Percentiles rank a stretch among this genome's conserved stretches.
phyloP scores from a whole-genome alignment of 2,797 vertebrate genomes.

The Geotrypetes seraphini region DNA sequence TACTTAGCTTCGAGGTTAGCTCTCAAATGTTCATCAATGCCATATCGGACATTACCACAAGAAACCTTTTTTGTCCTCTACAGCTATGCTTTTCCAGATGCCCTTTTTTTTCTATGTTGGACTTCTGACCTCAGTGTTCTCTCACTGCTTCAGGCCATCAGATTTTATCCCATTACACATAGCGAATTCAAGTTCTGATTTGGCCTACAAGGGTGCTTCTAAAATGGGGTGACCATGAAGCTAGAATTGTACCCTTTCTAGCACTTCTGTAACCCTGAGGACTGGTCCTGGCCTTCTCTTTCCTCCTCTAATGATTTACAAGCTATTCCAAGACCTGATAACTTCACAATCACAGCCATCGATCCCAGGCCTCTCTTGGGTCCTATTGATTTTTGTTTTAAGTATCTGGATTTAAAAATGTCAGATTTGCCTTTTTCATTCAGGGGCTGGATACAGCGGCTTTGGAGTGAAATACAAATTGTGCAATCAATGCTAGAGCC shows the following conservation, averaged over 20 bases:
- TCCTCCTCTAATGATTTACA: slow-evolving; percentile 16
- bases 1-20: too few species aligned
- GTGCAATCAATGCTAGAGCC: slow-evolving; percentile 17
- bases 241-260: too few species aligned
- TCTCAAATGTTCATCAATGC: too few species aligned
- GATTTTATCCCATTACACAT: too few species aligned
- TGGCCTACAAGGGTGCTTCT: too few species aligned
- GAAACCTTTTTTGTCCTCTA: neutral
- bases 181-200: too few species aligned
- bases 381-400: slow-evolving; percentile 50
- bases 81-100: neutral
- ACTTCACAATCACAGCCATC: slow-evolving; percentile 53
- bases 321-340: slow-evolving; percentile 18
- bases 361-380: slow-evolving; percentile 42
- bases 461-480: slow-evolving; percentile 13
- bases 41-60: too few species aligned
- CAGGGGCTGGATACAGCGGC: slow-evolving; percentile 12
- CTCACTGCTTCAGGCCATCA: neutral
- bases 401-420: slow-evolving; percentile 58
- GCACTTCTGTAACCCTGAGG: too few species aligned
- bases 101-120: neutral
- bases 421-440: slow-evolving; percentile 51
- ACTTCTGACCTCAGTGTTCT: neutral
- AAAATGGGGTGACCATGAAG: too few species aligned
- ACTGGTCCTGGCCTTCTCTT: too few species aligned